Base-by-base conservation (phyloP, 2,888 invertebrate genomes). In the Stenchaetothrips biformis region DNA sequence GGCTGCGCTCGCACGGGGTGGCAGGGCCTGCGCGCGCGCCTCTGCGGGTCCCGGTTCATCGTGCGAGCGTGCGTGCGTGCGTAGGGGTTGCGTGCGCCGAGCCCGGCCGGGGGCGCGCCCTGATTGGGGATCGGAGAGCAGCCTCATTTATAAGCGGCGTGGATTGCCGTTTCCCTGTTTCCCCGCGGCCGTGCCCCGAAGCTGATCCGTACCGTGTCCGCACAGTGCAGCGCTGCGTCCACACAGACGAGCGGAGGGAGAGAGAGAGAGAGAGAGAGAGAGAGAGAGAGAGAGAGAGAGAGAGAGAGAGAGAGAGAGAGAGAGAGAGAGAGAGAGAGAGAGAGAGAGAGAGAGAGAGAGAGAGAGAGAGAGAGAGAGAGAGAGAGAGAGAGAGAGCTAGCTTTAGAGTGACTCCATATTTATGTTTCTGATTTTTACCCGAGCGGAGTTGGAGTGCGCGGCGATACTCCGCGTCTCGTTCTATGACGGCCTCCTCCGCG, bases 131-230 rank as follows among this genome's bases (percentile, higher is more conserved):
- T 37, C 37, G 37, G 37, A 37, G 37, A 37, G 16, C 53, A 13
- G 16, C 67, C 67, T 74, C 67, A 74, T 74, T 74, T 74, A 74
- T 74, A 74, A 74, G 25, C 67, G 67, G 67, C 25, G 67, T 21
- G 67, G 67, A 74, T 21, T 21, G 67, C 67, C 11, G 67, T 25
- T 25, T 59, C 18, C 53, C 1, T 53, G 53, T 53, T 53, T 53
- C 53, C 53, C 53, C 53, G 53, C 11, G 18, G 49, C 53, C 9
- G 59, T 37, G 59, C 59, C 59, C 16, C 13, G 59, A 59, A 13
- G 59, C 13, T 13, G 18, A 9, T 6, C 59, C 59, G 6, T 59
- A 18, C 53, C 16, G 16, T 53, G 3, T 49, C 49, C 11, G 49
- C 49, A 11, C 59, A 16, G 59, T 18, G 13, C 59, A 16, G 59